Evolutionary conservation across 1,140 invertebrate species (phyloP).

Genomic region (Trypoxylus dichotomus): DNA sequence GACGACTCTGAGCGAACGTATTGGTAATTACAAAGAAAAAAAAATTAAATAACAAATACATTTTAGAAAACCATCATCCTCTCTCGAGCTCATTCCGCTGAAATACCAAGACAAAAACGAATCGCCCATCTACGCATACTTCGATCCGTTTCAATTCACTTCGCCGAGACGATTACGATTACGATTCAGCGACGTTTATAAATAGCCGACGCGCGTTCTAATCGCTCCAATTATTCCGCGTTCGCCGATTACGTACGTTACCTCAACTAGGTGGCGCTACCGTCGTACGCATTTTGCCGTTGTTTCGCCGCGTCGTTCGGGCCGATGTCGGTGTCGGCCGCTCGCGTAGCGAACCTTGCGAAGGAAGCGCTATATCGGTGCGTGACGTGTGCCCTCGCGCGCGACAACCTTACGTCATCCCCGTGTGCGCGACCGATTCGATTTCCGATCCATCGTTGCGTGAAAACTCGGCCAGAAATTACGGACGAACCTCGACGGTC

Average conservation of each 20-base stretch:
- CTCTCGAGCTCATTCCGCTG: too few species aligned
- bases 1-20: too few species aligned
- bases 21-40: too few species aligned
- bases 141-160: too few species aligned
- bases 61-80: too few species aligned
- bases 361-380: background rate
- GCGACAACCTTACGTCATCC: background rate
- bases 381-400: conserved; percentile 1
- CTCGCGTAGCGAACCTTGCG: background rate
- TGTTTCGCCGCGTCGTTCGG: background rate
- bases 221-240: background rate
- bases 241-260: background rate
- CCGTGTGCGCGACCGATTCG: background rate
- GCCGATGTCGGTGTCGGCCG: background rate
- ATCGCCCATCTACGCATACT: too few species aligned
- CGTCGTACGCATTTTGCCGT: background rate
- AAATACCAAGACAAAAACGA: too few species aligned
- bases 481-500: too few species aligned
- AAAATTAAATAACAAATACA: too few species aligned
- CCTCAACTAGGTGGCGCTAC: background rate
- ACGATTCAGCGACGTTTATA: background rate
- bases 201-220: background rate
- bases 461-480: conserved; percentile 1
- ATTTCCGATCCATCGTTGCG: conserved; percentile 10
- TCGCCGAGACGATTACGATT: too few species aligned